A percentile compares a stretch with the other conserved stretches of the same genome.
Evolutionary conservation across 2,797 vertebrate genomes (phyloP).

Genomic region (Scolopax bukidnonensis): DNA sequence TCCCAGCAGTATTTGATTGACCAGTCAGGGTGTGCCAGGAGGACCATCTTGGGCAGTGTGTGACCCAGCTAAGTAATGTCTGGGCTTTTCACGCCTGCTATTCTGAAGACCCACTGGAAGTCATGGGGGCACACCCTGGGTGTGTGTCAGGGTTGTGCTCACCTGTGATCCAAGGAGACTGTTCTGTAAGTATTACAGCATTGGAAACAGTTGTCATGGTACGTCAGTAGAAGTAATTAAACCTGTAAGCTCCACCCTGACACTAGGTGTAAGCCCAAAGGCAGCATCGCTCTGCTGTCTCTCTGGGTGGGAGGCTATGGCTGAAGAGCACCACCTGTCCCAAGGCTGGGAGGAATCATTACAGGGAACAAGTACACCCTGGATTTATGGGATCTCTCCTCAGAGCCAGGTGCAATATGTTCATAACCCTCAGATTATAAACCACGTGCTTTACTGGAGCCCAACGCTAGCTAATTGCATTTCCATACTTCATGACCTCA

Average conservation of each 20-base stretch:
- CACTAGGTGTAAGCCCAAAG: background rate
- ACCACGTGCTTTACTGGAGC: background rate
- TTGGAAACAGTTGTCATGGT: background rate
- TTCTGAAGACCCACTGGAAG: background rate
- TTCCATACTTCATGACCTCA: background rate
- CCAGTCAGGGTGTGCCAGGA: background rate
- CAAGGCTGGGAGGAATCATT: background rate
- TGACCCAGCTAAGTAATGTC: background rate
- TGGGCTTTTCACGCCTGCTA: background rate
- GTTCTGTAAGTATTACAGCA: background rate
- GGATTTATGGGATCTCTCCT: background rate
- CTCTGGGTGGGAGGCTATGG: background rate
- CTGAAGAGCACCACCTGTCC: background rate
- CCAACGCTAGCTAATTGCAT: background rate
- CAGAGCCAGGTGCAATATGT: background rate
- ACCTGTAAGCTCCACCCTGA: background rate
- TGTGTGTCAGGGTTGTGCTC: background rate
- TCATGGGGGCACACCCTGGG: background rate
- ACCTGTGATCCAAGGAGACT: background rate
- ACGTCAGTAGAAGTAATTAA: background rate
- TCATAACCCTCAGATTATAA: background rate
- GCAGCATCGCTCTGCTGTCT: background rate
- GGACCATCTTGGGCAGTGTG: background rate
- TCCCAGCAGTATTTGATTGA: background rate
- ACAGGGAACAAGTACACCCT: background rate